Base-by-base conservation (phyloP, 2,797 vertebrate species). In the Chelonia mydas region DNA sequence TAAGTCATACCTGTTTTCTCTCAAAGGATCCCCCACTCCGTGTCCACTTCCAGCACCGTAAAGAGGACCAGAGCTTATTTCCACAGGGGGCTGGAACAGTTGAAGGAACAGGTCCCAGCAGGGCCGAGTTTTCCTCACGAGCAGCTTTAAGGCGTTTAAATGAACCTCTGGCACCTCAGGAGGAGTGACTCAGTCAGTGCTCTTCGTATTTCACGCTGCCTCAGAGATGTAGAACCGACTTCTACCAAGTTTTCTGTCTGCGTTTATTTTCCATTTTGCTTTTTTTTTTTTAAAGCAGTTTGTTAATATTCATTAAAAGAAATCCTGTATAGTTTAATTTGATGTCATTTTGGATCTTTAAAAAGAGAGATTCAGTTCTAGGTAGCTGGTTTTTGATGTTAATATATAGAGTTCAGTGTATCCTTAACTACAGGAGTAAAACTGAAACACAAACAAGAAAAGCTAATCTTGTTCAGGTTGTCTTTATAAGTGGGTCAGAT, bases 281-380 rank as follows among this genome's bases (percentile, higher is more conserved):
- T 97, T 97, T 94, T 94, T 94, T 57, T 98, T 97, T 96, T 76
- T 47, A 88, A 98, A 97, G 92, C 97, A 95, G 92, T 97, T 98
- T 96, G 96, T 98, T 98, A 97, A 96, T 98, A 87, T 96, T 97
- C 89, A 97, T 98, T 96, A 94, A 95, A 96, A 93, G 95, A 97
- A 94, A 91, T 89, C 84, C 72, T 97, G 93, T 97, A 97, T 97
- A 98, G 98, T 98, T 98, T 97, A 97, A 96, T 93, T 94, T 91
- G 90, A 91, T 93, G 94, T 97, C 96, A 90, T 96, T 97, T 94
- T 95, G 93, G 87, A 94, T 97, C 96, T 96, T 97, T 83, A 89
- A 95, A 93, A 92, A 93, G 93, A 93, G 57, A 31, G 89, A 31
- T 89, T 97, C 95, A 88, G 89, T 97, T 98, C 94, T 98, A 97